phyloP scores from a whole-genome alignment of 2,888 invertebrate species.

The Gymnoscelis rufifasciata region DNA sequence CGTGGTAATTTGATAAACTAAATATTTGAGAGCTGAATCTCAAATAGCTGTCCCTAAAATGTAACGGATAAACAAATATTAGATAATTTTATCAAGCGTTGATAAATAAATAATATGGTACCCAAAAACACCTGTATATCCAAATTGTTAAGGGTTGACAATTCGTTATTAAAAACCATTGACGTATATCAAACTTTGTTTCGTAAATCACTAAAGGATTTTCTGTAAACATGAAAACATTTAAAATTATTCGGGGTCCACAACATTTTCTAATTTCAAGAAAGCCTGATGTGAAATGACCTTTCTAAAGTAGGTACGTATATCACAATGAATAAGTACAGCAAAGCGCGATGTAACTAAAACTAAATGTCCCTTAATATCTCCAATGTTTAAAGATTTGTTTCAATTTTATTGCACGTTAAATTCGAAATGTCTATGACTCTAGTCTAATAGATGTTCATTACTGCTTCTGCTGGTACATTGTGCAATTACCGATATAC shows the following conservation, averaged over 20 bases:
- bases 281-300: no score
- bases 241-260: neutral
- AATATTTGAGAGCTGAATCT: conserved; percentile 95
- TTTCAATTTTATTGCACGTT: no score
- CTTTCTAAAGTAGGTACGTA: no score
- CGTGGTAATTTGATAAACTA: conserved; percentile 91
- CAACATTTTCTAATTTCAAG: no score
- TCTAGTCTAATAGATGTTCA: no score
- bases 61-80: neutral
- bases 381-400: no score
- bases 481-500: conserved; percentile 87
- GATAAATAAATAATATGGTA: neutral
- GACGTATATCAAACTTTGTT: conserved; percentile 96
- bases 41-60: conserved; percentile 89
- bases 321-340: no score
- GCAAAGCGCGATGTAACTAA: no score
- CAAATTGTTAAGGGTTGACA: conserved; percentile 94
- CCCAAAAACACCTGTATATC: conserved; percentile 86
- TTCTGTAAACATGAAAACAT: conserved; percentile 78
- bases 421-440: no score
- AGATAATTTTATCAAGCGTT: neutral
- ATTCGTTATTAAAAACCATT: conserved; percentile 96
- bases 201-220: conserved; percentile 91
- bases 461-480: no score
- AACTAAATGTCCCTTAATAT: no score